A percentile compares a stretch with the other conserved stretches of the same genome.
phyloP scores from a whole-genome alignment of 37 sponge, comb jelly and placozoan species.

The Agelas oroides region DNA sequence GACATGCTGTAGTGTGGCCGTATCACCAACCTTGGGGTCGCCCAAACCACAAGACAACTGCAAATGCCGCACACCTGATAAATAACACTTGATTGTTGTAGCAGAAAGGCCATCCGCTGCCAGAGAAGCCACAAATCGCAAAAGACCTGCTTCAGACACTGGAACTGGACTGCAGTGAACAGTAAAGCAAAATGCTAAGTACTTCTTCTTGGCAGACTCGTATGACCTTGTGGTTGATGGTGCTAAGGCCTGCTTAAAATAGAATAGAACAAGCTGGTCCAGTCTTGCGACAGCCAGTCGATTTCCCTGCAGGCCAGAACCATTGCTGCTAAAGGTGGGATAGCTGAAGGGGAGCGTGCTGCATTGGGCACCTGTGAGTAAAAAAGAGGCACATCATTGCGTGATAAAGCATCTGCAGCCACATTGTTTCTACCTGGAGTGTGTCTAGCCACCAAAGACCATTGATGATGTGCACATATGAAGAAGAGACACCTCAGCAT shows the following conservation, averaged over 20 bases:
- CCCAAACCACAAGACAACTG: background rate
- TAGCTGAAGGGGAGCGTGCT: background rate
- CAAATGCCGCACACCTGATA: constrained; percentile 20
- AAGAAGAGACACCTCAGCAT: constrained; percentile 9
- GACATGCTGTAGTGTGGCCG: no score
- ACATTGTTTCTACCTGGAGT: constrained; percentile 25
- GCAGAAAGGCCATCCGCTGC: background rate
- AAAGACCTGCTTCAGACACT: background rate
- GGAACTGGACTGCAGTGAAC: background rate
- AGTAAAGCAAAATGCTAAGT: constrained; percentile 3
- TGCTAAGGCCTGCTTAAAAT: constrained; percentile 22
- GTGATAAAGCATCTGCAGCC: constrained; percentile 47
- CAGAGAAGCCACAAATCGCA: constrained; percentile 10
- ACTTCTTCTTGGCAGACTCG: constrained; percentile 11
- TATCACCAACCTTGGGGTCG: background rate
- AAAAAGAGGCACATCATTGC: constrained; percentile 1
- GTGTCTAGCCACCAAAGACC: background rate
- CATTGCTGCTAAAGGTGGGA: constrained; percentile 4
- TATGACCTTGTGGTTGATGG: constrained; percentile 21
- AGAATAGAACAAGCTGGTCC: constrained; percentile 30
- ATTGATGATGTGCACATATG: background rate
- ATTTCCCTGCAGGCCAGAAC: background rate
- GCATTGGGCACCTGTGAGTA: constrained; percentile 26
- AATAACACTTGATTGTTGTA: constrained; percentile 18
- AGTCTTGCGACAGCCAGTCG: constrained; percentile 34